Conservation (phyloP, 2,797 vertebrate genomes). For the Sylvia borin region DNA sequence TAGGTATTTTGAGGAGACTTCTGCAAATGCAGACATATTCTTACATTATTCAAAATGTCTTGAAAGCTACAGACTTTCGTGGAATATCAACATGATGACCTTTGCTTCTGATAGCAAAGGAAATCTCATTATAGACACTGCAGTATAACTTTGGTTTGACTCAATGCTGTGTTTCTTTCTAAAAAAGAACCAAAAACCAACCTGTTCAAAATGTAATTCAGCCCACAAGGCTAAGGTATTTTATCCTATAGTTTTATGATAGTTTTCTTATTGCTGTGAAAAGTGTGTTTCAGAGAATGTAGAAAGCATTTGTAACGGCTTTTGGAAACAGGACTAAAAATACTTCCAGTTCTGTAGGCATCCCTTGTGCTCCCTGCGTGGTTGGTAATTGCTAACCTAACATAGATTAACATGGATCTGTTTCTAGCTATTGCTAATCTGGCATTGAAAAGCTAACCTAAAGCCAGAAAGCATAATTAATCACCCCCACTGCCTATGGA, state of each 20-base stretch:
- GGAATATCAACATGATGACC: constrained; percentile 20
- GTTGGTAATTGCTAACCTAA: not conserved
- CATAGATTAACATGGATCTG: not conserved
- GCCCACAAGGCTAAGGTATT: not conserved
- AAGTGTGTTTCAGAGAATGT: not conserved
- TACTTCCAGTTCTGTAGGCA: not conserved
- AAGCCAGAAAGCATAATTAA: not conserved
- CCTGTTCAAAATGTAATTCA: not conserved
- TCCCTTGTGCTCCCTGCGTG: not conserved
- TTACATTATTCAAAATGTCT: constrained; percentile 12
- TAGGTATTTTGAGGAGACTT: not conserved
- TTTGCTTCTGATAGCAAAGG: constrained; percentile 28
- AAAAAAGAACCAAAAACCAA: not conserved
- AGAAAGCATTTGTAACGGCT: not conserved
- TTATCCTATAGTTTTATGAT: not conserved
- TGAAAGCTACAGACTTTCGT: not conserved
- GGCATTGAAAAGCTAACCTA: not conserved
- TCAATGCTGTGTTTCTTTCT: not conserved
- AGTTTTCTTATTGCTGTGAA: not conserved
- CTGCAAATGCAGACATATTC: not conserved
- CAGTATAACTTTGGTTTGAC: constrained; percentile 1
- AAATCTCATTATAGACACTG: constrained; percentile 6
- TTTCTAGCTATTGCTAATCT: not conserved
- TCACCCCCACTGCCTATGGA: not conserved
- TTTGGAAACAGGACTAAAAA: not conserved